Base-by-base conservation (phyloP, 2,888 invertebrate species). In the Tanypteryx hageni region DNA sequence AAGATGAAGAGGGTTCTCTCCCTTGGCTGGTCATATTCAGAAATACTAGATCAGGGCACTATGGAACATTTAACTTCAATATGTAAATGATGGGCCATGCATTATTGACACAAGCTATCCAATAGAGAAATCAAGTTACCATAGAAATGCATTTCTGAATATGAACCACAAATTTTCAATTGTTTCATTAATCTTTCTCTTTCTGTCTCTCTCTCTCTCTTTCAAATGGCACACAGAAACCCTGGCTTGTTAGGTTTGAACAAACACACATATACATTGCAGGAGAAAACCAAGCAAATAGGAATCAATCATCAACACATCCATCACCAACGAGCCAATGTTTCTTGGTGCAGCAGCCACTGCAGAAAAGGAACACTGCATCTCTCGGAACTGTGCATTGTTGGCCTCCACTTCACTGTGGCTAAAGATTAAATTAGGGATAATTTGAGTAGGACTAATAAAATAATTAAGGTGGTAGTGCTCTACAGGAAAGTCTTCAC, bases 301-400 rank as follows among this genome's bases (percentile, higher is more conserved):
- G 82, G 84, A 92, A 18, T 84, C 61, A 91, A 85, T 76, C 85
- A 86, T 85, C 83, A 92, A 86, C 64, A 61, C 89, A 89, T 82
- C 93, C 93, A 93, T 93, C 93, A 93, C 93, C 93, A 94, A 94
- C 94, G 94, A 94, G 94, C 94, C 94, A 94, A 94, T 94, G 94
- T 94, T 94, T 94, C 94, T 94, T 94, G 94, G 94, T 94, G 94
- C 93, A 93, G 93, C 92, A 89, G 89, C 89, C 89, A 89, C 89
- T 89, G 89, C 89, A 89, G 89, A 89, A 89, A 89, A 89, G 89
- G 89, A 89, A 89, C 82, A 92, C 92, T 83, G 92, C 82, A 82
- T 83, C 92, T 92, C 92, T 92, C 92, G 92, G 92, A 92, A 92
- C 82, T 83, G 92, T 92, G 92, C 92, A 93, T 85, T 64, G 92